Evolutionary conservation across 2,888 invertebrate species (phyloP), one percentile per base, ranked within the genome.

Genomic region (Miltochrista miniata): DNA sequence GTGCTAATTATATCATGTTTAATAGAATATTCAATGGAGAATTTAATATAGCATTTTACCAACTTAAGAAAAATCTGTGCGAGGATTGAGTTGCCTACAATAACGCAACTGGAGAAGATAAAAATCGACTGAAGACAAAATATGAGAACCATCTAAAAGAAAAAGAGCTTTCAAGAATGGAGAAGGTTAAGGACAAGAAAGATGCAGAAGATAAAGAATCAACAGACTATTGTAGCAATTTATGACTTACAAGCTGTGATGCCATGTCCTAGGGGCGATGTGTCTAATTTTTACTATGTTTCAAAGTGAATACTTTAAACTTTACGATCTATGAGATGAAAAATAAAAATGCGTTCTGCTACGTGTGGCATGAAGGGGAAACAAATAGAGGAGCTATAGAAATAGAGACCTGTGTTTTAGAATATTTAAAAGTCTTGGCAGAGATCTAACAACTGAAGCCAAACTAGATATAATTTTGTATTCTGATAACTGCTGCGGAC

Each of bases 251-350:
- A 43, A 43, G 44, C 44, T 33, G 10, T 31, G 43, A 34, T 44
- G 43, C 18, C 45, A 30, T 45, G 52, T 43, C 52, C 52, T 40
- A 44, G n/a, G n/a, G n/a, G n/a, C n/a, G 77, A 81, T 79, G 79
- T 81, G 4, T 54, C 59, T n/a, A 51, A 40, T 41, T 45, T 51
- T 35, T 51, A 41, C 13, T 45, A 46, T 34, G 13, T 37, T n/a
- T 42, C 46, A 18, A 46, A 46, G 10, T 51, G 12, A 51, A 45
- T 45, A 10, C 35, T 35, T 35, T 40, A 1, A 51, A 46, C 24
- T 45, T 45, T 41, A 45, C 45, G 9, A 45, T 45, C 30, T 13
- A 33, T 12, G 45, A 45, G 29, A 14, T 47, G 15, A 30, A 30
- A 24, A 39, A 30, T 12, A 38, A 42, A 36, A 13, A 48, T 37